phyloP scores from a whole-genome alignment of 2,113 vertebrate genomes.

The Sialia sialis region DNA sequence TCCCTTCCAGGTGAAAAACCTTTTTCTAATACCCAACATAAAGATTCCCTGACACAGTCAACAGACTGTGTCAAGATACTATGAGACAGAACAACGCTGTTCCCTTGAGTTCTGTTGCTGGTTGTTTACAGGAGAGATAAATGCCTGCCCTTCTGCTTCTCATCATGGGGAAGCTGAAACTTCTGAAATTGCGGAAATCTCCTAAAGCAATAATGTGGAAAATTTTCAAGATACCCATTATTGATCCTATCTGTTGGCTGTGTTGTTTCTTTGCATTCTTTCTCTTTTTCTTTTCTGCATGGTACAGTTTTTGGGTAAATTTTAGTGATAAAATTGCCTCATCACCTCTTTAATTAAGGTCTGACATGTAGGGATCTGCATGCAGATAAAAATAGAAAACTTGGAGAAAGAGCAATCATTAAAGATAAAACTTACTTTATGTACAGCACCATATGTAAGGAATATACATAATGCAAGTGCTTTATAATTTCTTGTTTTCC shows the following conservation, averaged over 20 bases:
- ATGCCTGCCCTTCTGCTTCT: not conserved
- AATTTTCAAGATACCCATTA: not conserved
- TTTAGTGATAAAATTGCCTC: not conserved
- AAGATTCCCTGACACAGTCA: not conserved
- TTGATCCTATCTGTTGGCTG: not conserved
- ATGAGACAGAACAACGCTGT: not conserved
- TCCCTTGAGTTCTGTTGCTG: not conserved
- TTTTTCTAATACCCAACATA: not conserved
- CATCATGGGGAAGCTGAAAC: not conserved
- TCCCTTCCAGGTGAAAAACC: rapidly evolving
- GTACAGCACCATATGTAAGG: not conserved
- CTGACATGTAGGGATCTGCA: not conserved
- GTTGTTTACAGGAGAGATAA: not conserved
- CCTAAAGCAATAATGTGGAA: not conserved
- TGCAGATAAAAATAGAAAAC: not conserved
- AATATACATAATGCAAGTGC: not conserved
- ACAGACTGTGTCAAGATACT: not conserved
- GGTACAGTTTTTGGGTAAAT: not conserved
- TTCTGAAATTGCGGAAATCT: not conserved
- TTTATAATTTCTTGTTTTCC: not conserved
- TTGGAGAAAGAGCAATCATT: not conserved
- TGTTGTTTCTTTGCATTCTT: not conserved
- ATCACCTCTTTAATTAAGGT: not conserved
- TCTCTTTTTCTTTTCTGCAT: not conserved
- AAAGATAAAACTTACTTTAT: not conserved